Evolutionary conservation across 1,140 invertebrate genomes (phyloP).

Genomic region (Diuraphis noxia): DNA sequence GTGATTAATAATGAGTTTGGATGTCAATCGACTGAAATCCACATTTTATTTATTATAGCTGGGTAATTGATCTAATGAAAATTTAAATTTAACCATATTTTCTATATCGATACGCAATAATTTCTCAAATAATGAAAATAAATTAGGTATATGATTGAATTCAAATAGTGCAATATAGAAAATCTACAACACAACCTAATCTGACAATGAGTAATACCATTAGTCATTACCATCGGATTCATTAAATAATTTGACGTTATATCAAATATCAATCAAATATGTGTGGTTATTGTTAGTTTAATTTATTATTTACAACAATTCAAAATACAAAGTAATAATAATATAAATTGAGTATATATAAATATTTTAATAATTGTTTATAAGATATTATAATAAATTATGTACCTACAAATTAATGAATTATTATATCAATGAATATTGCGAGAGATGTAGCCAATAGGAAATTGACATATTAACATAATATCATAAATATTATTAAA

Average conservation of each 20-base stretch:
- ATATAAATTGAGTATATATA: neutral
- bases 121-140: neutral
- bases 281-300: neutral
- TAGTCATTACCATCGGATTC: neutral
- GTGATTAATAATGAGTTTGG: neutral
- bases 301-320: too few relatives aligned
- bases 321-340: neutral
- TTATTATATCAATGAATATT: too few relatives aligned
- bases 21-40: neutral
- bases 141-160: neutral
- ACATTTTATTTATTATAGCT: neutral
- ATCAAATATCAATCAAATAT: neutral
- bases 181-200: neutral
- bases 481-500: neutral
- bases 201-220: neutral
- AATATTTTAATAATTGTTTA: neutral
- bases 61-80: neutral
- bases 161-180: neutral
- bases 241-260: neutral
- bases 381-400: neutral
- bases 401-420: neutral
- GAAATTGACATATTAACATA: neutral
- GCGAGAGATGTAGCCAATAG: neutral
- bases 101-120: neutral
- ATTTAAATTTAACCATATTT: neutral